phyloP scores from a whole-genome alignment of 37 sponge, comb jelly and placozoan species.

The Trichoplax adhaerens region DNA sequence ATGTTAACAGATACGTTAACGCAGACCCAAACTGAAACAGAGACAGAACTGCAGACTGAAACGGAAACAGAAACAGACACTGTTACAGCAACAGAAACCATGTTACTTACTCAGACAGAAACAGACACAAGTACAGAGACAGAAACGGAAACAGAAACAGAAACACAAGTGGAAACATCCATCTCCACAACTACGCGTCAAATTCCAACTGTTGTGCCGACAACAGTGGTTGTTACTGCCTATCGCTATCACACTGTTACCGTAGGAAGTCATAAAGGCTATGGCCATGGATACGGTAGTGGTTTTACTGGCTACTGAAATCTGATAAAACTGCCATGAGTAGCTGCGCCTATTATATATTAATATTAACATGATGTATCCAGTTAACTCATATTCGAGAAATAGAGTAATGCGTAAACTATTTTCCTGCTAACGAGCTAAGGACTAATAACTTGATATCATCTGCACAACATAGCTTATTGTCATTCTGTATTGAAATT shows the following conservation, averaged over 20 bases:
- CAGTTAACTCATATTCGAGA: no score
- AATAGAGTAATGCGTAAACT: no score
- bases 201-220: not conserved
- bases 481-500: no score
- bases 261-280: not conserved
- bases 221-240: not conserved
- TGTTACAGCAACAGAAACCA: conserved; percentile 8
- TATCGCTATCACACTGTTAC: not conserved
- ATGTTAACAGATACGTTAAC: no score
- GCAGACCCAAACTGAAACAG: conserved; percentile 3
- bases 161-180: conserved; percentile 4
- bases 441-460: no score
- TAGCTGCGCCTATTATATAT: no score
- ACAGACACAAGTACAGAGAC: conserved; percentile 3
- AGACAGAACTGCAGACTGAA: not conserved
- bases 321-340: no score
- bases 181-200: not conserved
- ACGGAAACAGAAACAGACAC: conserved; percentile 10
- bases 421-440: no score
- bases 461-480: no score
- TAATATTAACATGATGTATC: no score
- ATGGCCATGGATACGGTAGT: not conserved
- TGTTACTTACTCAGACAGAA: not conserved
- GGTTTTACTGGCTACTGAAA: not conserved
- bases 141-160: conserved; percentile 6